Base-by-base conservation (phyloP, 2,113 vertebrate genomes). In the Microtus oregoni region DNA sequence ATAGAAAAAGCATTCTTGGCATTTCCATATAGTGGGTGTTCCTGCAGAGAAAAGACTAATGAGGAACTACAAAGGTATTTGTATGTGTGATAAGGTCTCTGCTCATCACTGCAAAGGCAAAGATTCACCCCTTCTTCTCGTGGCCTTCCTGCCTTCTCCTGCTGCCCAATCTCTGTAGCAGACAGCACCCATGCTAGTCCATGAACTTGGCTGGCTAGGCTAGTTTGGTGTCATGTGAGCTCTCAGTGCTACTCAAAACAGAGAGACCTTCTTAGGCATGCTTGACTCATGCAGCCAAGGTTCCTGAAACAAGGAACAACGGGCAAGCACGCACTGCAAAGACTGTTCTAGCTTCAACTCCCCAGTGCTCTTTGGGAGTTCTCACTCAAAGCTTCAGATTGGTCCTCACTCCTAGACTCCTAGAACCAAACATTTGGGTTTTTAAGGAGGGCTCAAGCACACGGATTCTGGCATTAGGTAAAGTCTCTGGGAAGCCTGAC, bases 1-100 rank as follows among this genome's bases (percentile, higher is more conserved):
- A 97, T 97, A 97, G 97, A 98, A 97, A 97, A 97, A 97, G 95
- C 96, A 98, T 98, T 98, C 97, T 98, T 98, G 97, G 96, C 97
- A 97, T 98, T 98, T 98, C 98, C 95, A 92, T 98, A 93, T 95
- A 96, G 93, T 98, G 97, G 97, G 95, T 96, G 96, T 97, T 97
- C 73, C 90, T 98, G 96, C 97, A 98, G 97, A 98, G 98, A 98
- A 96, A 95, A 0, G 76, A 97, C 96, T 98, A 98, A 98, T 98
- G 98, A 98, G 98, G 98, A 98, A 92, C 95, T 96, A 88, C 96
- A 97, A 98, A 98, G 97, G 86, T 98, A 98, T 98, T 98, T 98
- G 98, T 96, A 97, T 98, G 97, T 97, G 96, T 98, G 97, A 92
- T 96, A 92, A 81, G 96, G 98, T 97, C 98, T 98, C 97, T 98